These are phyloP conservation scores for Heteromormyrus szaboi DNA, from an alignment of 2,797 vertebrate genomes.

Conservation along the genomic window DNA sequence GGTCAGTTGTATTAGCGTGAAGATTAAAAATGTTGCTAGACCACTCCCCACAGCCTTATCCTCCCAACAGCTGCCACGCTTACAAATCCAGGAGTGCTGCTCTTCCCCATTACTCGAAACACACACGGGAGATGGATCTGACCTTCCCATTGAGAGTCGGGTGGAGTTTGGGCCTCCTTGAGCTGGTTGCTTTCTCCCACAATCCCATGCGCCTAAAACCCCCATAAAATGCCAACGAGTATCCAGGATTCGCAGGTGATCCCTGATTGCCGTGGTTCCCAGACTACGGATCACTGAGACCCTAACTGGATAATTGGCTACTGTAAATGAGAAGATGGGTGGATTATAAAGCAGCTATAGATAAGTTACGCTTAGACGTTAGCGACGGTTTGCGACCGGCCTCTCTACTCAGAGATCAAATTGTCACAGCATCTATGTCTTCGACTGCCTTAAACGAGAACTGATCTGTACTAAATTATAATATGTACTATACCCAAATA, in stretches of 20 bases:
- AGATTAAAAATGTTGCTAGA: slow-evolving; percentile 20
- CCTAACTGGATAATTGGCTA: not conserved
- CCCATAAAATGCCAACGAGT: not conserved
- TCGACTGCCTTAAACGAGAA: not conserved
- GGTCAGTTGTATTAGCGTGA: slow-evolving; percentile 30
- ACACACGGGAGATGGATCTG: not conserved
- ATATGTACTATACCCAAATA: not conserved
- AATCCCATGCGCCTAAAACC: not conserved
- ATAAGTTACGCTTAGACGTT: not conserved
- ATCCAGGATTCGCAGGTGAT: not conserved
- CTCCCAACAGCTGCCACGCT: not conserved
- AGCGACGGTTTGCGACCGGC: not conserved
- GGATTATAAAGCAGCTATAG: not conserved
- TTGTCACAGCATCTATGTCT: not conserved
- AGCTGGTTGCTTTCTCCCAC: not conserved
- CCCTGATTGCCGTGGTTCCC: not conserved
- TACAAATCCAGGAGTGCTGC: not conserved
- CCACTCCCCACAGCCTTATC: not conserved
- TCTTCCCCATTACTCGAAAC: not conserved
- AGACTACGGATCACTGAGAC: not conserved
- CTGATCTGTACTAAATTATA: not conserved
- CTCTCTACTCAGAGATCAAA: not conserved
- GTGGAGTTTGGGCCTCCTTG: not conserved
- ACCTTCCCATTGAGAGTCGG: not conserved
- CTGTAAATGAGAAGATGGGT: not conserved